Conservation (phyloP, 2,797 vertebrate genomes). For the Etheostoma perlongum region DNA sequence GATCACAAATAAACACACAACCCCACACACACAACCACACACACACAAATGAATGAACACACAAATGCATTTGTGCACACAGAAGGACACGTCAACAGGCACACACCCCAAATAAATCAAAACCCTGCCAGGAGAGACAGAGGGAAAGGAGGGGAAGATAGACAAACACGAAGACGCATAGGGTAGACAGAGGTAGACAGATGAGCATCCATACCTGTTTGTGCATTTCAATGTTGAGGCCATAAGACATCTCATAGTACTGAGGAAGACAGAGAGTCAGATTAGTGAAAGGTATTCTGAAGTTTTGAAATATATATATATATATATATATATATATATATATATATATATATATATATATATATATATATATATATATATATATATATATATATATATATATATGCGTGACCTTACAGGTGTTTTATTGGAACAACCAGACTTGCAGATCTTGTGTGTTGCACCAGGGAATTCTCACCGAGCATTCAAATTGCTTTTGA, state of each 20-base stretch:
- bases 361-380: no score
- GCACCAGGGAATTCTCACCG: background rate
- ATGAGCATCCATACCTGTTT: slow-evolving; percentile 86
- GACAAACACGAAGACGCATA: slow-evolving; percentile 39
- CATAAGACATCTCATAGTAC: slow-evolving; percentile 99
- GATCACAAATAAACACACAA: slow-evolving; percentile 89
- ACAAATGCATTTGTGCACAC: slow-evolving; percentile 46
- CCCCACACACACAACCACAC: slow-evolving; percentile 30
- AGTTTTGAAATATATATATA: background rate
- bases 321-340: no score
- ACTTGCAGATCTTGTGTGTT: background rate
- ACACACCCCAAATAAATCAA: slow-evolving; percentile 69
- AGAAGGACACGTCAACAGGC: slow-evolving; percentile 59
- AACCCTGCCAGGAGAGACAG: slow-evolving; percentile 36
- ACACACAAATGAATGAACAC: slow-evolving; percentile 75
- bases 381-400: no score
- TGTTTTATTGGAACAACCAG: background rate
- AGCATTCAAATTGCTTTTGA: slow-evolving; percentile 15
- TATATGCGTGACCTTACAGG: background rate
- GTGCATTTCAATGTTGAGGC: slow-evolving; percentile 99
- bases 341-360: no score
- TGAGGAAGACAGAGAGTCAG: slow-evolving; percentile 74
- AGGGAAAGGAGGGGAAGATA: slow-evolving; percentile 7
- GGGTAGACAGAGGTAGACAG: slow-evolving; percentile 32
- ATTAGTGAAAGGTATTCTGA: slow-evolving; percentile 3